A percentile compares a stretch with the other conserved stretches of the same genome.
These are phyloP conservation scores for Lampris incognitus DNA, from an alignment of 2,113 vertebrate species.

Conservation along the genomic window DNA sequence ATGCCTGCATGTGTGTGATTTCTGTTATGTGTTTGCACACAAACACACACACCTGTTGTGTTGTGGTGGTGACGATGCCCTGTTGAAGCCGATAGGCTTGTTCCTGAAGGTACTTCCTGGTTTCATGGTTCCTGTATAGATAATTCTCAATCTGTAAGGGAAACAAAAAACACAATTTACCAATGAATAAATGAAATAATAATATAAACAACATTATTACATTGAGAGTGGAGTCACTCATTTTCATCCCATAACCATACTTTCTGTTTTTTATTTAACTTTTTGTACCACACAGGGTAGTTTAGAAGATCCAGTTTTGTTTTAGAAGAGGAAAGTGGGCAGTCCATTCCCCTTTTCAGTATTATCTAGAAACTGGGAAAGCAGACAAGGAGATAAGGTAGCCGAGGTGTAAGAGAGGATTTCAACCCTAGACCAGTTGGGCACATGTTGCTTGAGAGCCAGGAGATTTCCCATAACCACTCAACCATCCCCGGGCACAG, in stretches of 20 bases:
- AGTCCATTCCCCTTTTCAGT: too few relatives aligned
- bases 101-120: slow-evolving; percentile 94
- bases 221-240: not conserved
- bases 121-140: slow-evolving; percentile 95
- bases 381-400: too few relatives aligned
- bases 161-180: slow-evolving; percentile 34
- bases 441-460: too few relatives aligned
- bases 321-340: too few relatives aligned
- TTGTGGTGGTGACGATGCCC: slow-evolving; percentile 96
- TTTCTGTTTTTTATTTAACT: too few relatives aligned
- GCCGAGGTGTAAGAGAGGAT: too few relatives aligned
- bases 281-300: too few relatives aligned
- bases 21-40: not conserved
- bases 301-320: too few relatives aligned
- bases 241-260: not conserved
- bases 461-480: too few relatives aligned
- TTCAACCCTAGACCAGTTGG: too few relatives aligned
- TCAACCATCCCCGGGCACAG: too few relatives aligned
- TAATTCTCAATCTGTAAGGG: slow-evolving; percentile 93
- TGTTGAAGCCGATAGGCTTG: slow-evolving; percentile 97
- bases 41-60: slow-evolving; percentile 88
- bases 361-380: too few relatives aligned
- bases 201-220: not conserved
- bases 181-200: not conserved
- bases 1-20: not conserved